phyloP scores from a whole-genome alignment of 2,888 invertebrate species.

The Blomia tropicalis region DNA sequence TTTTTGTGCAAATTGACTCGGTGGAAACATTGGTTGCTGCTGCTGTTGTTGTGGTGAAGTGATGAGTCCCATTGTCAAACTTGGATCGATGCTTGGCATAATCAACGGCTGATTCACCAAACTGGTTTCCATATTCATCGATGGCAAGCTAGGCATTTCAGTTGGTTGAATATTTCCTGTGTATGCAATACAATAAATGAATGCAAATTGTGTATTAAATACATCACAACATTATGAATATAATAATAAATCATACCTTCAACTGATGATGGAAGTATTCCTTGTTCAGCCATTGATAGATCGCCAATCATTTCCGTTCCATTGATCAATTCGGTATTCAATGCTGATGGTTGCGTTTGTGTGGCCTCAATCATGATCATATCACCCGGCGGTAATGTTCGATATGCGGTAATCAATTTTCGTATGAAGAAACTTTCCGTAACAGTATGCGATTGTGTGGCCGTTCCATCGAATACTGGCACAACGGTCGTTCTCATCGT shows the following conservation, averaged over 20 bases:
- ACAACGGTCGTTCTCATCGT: conserved; percentile 73
- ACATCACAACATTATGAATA: background rate
- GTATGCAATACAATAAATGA: background rate
- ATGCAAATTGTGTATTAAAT: background rate
- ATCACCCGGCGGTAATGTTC: conserved; percentile 57
- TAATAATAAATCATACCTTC: conserved; percentile 7
- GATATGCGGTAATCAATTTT: conserved; percentile 70
- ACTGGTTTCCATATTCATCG: conserved; percentile 4
- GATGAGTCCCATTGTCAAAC: conserved; percentile 5
- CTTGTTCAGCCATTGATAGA: conserved; percentile 16
- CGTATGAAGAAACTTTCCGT: conserved; percentile 77
- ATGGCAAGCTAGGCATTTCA: conserved; percentile 12
- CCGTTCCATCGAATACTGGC: conserved; percentile 57
- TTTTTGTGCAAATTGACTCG: background rate
- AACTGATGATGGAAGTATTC: conserved; percentile 13
- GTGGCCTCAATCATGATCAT: conserved; percentile 25
- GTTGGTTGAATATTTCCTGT: conserved; percentile 18
- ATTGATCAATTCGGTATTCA: conserved; percentile 15
- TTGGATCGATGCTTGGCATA: conserved; percentile 20
- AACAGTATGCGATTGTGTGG: conserved; percentile 56
- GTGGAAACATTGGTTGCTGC: conserved; percentile 10
- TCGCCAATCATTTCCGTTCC: conserved; percentile 7
- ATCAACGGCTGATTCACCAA: background rate
- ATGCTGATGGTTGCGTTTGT: background rate
- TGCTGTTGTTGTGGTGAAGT: conserved; percentile 11